Conservation (phyloP, 2,888 invertebrate genomes). For the Athalia circularis region DNA sequence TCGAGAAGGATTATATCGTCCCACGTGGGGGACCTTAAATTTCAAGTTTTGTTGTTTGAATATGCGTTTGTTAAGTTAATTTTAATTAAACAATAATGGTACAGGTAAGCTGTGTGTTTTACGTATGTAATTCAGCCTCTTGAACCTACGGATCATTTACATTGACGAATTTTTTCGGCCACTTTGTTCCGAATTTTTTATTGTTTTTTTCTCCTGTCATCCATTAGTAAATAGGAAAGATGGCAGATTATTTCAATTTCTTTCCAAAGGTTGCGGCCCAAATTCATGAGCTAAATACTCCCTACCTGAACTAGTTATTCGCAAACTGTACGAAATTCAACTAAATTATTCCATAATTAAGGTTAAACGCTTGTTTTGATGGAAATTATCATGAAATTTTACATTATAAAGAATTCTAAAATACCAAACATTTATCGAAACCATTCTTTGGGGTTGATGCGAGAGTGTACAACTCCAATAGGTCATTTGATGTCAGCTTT, state of each 20-base stretch:
- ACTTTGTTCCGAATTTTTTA: conserved; percentile 70
- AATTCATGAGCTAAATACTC: conserved; percentile 49
- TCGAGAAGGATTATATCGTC: conserved; percentile 72
- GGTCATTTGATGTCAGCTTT: too few relatives aligned
- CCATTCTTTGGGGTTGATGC: too few relatives aligned
- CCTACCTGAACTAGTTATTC: conserved; percentile 63
- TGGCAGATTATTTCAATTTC: conserved; percentile 71
- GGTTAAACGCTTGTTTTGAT: conserved; percentile 58
- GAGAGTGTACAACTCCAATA: too few relatives aligned
- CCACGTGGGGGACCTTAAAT: conserved; percentile 73
- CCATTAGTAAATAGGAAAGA: conserved; percentile 74
- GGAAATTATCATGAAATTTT: too few relatives aligned
- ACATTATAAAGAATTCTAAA: too few relatives aligned
- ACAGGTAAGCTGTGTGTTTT: conserved; percentile 67
- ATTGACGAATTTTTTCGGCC: conserved; percentile 61
- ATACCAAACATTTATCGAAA: too few relatives aligned
- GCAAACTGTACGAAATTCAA: conserved; percentile 46
- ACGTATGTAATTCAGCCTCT: background rate
- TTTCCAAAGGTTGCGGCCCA: background rate
- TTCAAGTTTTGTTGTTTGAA: conserved; percentile 72
- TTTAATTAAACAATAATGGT: conserved; percentile 71
- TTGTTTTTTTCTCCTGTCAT: conserved; percentile 72
- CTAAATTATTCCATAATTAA: conserved; percentile 50
- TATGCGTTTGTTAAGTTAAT: conserved; percentile 72
- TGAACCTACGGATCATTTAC: conserved; percentile 23